Evolutionary conservation across 2,797 vertebrate species (phyloP).

Genomic region (Melanotaenia maccullochi): DNA sequence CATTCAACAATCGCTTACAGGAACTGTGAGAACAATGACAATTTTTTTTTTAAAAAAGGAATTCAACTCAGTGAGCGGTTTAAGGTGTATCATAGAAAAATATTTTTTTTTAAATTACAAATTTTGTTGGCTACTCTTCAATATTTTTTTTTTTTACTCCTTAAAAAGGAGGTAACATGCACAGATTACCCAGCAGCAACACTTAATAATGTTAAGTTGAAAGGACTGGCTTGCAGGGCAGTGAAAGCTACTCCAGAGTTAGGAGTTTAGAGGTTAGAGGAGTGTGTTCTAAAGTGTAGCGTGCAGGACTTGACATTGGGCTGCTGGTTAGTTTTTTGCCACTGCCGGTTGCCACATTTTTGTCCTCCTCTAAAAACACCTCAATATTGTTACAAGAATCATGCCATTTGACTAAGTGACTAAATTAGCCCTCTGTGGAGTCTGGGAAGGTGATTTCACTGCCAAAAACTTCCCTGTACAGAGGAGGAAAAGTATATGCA

Average conservation of each 20-base stretch:
- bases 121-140: constrained; percentile 56
- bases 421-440: constrained; percentile 86
- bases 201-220: constrained; percentile 56
- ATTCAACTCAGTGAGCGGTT: constrained; percentile 56
- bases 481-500: constrained; percentile 88
- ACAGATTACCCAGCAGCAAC: constrained; percentile 57
- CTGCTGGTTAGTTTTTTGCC: constrained; percentile 76
- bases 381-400: constrained; percentile 59
- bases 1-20: constrained; percentile 78
- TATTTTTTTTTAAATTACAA: constrained; percentile 65
- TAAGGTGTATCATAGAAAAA: constrained; percentile 59
- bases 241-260: constrained; percentile 52
- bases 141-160: constrained; percentile 33
- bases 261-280: constrained; percentile 68
- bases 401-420: constrained; percentile 14
- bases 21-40: constrained; percentile 54
- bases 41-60: constrained; percentile 56
- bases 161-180: constrained; percentile 65
- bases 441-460: constrained; percentile 90
- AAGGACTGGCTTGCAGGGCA: constrained; percentile 59
- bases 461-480: constrained; percentile 92
- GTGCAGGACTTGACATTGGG: constrained; percentile 84
- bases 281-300: constrained; percentile 81
- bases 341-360: constrained; percentile 73
- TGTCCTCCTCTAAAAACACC: constrained; percentile 51